phyloP scores from a whole-genome alignment of 2,888 invertebrate genomes.

The Tenodera sinensis region DNA sequence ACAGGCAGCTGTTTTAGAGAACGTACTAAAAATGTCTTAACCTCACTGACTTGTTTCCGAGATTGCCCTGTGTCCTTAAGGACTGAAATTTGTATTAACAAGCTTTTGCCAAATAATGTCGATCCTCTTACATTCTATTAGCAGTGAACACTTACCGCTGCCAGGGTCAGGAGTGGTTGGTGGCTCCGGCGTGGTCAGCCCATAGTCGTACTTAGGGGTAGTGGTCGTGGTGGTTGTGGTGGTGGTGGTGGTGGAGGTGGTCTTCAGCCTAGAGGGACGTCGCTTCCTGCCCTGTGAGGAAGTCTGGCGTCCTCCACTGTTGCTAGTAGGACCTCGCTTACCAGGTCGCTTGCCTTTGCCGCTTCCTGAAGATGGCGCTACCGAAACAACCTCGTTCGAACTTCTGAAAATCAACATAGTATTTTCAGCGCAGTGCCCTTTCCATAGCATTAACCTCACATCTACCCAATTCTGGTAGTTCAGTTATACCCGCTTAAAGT shows the following conservation, averaged over 20 bases:
- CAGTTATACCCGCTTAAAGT: no score
- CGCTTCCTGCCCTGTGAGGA: conserved; percentile 27
- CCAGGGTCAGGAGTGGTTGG: conserved; percentile 89
- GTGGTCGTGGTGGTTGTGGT: conserved; percentile 61
- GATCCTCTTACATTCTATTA: background rate
- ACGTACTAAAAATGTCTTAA: no score
- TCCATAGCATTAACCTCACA: no score
- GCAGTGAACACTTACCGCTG: conserved; percentile 53
- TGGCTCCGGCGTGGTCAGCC: conserved; percentile 69
- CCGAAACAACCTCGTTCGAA: conserved; percentile 28
- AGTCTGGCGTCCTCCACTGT: background rate
- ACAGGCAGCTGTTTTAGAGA: no score
- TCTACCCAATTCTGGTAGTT: no score
- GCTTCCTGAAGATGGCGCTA: background rate
- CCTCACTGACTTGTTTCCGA: no score
- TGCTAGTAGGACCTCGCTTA: background rate
- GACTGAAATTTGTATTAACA: no score
- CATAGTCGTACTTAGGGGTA: conserved; percentile 36
- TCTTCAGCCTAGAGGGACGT: conserved; percentile 35
- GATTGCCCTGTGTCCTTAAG: no score
- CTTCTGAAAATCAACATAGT: background rate
- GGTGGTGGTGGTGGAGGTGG: conserved; percentile 42
- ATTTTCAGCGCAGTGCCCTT: no score
- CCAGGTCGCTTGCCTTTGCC: conserved; percentile 13
- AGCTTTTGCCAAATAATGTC: background rate